Base-by-base conservation (phyloP, 2,888 invertebrate genomes). In the Troides helena region DNA sequence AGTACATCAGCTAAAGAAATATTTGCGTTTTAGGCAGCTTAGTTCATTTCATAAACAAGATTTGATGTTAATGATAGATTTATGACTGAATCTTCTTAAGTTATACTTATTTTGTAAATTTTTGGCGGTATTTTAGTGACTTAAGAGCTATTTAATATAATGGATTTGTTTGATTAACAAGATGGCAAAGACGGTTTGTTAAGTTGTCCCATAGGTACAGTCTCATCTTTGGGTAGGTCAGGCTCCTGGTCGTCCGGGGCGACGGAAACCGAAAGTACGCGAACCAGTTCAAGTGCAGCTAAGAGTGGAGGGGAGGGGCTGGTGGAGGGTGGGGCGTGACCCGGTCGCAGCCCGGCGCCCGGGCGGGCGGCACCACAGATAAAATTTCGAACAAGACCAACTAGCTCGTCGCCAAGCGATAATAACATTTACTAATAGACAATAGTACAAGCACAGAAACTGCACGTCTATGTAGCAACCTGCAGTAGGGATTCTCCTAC, bases 251-350 rank as follows among this genome's bases (percentile, higher is more conserved):
- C 71, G 74, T 83, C 83, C 84, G 83, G 84, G 81, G 78, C 78
- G 78, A 78, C 78, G 79, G 87, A 88, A 89, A 88, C 81, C 72
- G 88, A 88, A 86, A 88, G 88, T 88, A 80, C 80, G 80, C 80
- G 78, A 84, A 85, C 85, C 85, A 83, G 87, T 89, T 89, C 89
- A 88, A 89, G 88, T 83, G 86, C 89, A 87, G 72, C 67, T 62
- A 59, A 72, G 66, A 58, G 63, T 14, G 63, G 62, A 23, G 53
- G 53, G n/a, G n/a, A n/a, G 39, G 36, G 46, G 62, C 79, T 74
- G 72, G 73, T 75, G 71, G 72, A 74, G 76, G 74, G 74, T 74
- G 75, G 75, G 74, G 73, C 77, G 78, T 83, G 84, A 86, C 86
- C 85, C 79, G 85, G 85, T 81, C 83, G 80, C 78, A 71, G 72